Percentiles rank a stretch among this genome's conserved stretches.
Evolutionary conservation across 2,113 vertebrate genomes (phyloP).

Genomic region (Saccopteryx bilineata): DNA sequence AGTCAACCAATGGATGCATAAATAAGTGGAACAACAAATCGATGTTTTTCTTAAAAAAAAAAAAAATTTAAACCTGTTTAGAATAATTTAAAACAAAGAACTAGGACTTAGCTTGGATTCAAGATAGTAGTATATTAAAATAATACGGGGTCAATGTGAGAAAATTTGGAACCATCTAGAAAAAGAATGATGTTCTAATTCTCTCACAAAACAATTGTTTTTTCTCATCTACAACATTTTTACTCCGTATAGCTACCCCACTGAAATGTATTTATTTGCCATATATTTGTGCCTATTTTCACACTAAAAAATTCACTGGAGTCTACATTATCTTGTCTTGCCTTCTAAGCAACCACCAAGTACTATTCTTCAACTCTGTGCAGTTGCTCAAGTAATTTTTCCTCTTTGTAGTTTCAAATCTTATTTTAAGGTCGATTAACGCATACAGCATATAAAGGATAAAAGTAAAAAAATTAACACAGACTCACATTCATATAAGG

Average conservation of each 20-base stretch:
- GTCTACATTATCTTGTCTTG: not conserved
- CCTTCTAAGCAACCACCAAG: constrained; percentile 1
- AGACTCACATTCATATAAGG: not conserved
- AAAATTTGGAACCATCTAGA: not conserved
- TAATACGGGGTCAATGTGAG: not conserved
- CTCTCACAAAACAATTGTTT: not conserved
- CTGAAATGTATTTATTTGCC: not conserved
- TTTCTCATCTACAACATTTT: not conserved
- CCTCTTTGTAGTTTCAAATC: constrained; percentile 20
- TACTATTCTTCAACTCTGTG: constrained; percentile 23
- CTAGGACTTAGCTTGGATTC: not conserved
- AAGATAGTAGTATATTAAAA: not conserved
- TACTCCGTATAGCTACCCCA: not conserved
- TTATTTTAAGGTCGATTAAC: constrained; percentile 48
- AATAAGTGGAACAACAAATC: too few relatives aligned
- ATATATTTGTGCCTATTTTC: not conserved
- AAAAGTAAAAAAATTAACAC: constrained; percentile 48
- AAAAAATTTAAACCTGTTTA: too few relatives aligned
- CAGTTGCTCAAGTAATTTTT: constrained; percentile 1
- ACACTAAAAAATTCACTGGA: not conserved
- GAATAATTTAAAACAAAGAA: not conserved
- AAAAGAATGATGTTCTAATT: not conserved
- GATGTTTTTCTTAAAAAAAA: too few relatives aligned
- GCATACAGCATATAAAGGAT: constrained; percentile 11
- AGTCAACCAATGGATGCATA: too few relatives aligned